These are phyloP conservation scores for Setophaga petechia DNA, from an alignment of 2,113 vertebrate species.

Conservation along the genomic window DNA sequence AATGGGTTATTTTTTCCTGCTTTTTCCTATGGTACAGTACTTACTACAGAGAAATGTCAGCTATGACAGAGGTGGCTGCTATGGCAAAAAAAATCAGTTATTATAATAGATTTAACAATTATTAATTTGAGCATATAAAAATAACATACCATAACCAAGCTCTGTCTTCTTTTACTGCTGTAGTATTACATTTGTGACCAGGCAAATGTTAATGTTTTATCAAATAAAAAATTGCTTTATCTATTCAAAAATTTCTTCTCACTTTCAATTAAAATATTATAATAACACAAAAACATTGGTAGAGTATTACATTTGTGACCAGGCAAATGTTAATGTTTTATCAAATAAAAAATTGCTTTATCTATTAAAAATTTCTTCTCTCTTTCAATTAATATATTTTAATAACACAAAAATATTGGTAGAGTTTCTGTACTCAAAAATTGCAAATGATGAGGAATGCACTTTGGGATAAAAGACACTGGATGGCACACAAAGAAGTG, in stretches of 20 bases:
- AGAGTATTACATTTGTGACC: rapidly evolving
- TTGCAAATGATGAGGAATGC: neutral
- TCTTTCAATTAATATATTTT: neutral
- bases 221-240: neutral
- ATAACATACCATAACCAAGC: neutral
- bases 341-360: neutral
- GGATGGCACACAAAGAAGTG: neutral
- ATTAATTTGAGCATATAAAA: neutral
- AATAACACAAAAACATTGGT: neutral
- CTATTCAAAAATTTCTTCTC: neutral
- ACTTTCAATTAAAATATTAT: neutral
- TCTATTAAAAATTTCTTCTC: neutral
- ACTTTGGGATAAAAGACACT: neutral
- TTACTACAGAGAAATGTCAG: neutral
- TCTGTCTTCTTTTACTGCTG: neutral
- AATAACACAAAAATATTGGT: neutral
- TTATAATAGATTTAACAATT: neutral
- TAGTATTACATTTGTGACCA: neutral
- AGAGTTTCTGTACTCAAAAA: neutral
- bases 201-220: neutral
- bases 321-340: neutral
- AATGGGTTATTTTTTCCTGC: neutral
- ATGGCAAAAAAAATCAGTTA: neutral
- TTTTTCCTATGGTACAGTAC: neutral
- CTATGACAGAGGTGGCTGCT: neutral